These are phyloP conservation scores for Ciconia stormi DNA, from an alignment of 2,113 vertebrate species.

Conservation along the genomic window DNA sequence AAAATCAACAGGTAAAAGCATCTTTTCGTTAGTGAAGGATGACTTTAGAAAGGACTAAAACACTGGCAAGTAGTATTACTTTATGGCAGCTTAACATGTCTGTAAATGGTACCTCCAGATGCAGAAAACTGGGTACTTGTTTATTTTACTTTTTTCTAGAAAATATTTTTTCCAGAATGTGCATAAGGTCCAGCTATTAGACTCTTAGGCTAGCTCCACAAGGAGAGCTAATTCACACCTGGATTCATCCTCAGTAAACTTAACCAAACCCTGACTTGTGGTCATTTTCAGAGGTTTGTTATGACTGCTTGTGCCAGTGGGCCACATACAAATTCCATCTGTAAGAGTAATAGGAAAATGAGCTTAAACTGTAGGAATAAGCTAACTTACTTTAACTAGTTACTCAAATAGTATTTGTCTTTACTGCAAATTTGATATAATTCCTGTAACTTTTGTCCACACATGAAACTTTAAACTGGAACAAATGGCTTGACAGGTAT, in stretches of 20 bases:
- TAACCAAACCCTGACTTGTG: not conserved
- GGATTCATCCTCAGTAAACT: not conserved
- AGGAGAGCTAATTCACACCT: not conserved
- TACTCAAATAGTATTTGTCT: not conserved
- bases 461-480: not conserved
- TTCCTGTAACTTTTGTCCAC: not conserved
- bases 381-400: not conserved
- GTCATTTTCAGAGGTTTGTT: not conserved
- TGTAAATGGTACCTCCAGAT: not conserved
- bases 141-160: not conserved
- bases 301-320: not conserved
- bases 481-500: not conserved
- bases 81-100: not conserved
- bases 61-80: not conserved
- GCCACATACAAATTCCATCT: not conserved
- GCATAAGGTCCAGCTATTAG: not conserved
- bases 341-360: not conserved
- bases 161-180: not conserved
- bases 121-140: not conserved
- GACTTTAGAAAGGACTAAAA: not conserved
- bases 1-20: not conserved
- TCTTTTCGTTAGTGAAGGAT: not conserved
- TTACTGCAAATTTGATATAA: not conserved
- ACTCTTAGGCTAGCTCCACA: not conserved
- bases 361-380: not conserved